These are phyloP conservation scores for Arizona elegans DNA, from an alignment of 2,113 vertebrate genomes.

Conservation along the genomic window DNA sequence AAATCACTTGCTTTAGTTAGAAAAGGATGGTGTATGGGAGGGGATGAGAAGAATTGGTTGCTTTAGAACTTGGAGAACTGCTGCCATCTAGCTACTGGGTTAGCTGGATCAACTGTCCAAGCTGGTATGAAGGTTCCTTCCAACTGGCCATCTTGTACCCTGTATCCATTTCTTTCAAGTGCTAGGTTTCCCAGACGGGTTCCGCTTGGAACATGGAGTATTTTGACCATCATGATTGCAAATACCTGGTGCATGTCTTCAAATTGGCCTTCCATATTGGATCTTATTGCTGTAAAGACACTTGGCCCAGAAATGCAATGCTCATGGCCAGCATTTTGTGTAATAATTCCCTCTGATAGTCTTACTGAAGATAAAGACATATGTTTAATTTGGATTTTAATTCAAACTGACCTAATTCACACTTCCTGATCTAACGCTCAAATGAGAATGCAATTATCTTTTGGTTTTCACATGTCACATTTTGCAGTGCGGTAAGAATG, in stretches of 20 bases:
- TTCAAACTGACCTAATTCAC: neutral
- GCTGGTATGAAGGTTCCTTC: neutral
- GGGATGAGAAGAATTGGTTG: neutral
- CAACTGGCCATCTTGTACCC: neutral
- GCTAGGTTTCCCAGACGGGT: neutral
- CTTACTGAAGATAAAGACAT: neutral
- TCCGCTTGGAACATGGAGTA: neutral
- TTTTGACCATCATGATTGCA: neutral
- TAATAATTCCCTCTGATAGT: neutral
- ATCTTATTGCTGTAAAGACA: neutral
- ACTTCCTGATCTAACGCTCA: neutral
- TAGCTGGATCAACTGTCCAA: neutral
- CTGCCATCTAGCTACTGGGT: neutral
- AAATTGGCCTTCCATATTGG: neutral
- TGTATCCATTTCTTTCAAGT: neutral
- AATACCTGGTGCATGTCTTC: neutral
- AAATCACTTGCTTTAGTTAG: neutral
- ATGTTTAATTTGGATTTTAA: neutral
- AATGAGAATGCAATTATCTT: neutral
- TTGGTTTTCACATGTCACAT: neutral
- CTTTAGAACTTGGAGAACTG: neutral
- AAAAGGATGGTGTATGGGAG: neutral
- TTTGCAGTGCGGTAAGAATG: neutral
- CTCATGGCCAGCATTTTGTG: too few relatives aligned
- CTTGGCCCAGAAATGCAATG: neutral